Base-by-base conservation (phyloP, 1,140 invertebrate species). In the Drosophila dunni region DNA sequence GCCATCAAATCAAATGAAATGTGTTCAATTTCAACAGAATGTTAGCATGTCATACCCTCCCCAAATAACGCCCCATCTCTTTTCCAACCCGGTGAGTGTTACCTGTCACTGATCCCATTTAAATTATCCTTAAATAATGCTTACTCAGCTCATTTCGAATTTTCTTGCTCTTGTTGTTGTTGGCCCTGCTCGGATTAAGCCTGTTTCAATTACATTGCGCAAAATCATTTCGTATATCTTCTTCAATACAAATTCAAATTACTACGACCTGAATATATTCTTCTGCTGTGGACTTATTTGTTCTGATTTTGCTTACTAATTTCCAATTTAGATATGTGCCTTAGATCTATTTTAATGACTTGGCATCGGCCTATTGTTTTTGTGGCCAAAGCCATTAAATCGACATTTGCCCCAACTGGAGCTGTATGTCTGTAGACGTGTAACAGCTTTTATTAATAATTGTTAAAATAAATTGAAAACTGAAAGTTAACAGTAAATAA, bases 1-100 rank as follows among this genome's bases (percentile, higher is more conserved):
- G 75, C 75, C 71, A 88, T 79, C 69, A 66, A 67, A 75, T 78
- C 74, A 84, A 86, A 83, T 71, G 84, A 79, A 74, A 83, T 82
- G 76, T 71, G 57, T 46, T 70, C 72, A 51, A 69, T 70, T 64
- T 64, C 67, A 58, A 48, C 24, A 36, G 20, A 44, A 45, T 60
- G 17, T 60, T 29, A 29, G 24, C 24, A 53, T 66, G 34, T 57
- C 34, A 33, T 24, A 15, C 13, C 29, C 9, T 13, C 44, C 33
- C 17, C 24, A 29, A 29, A 29, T 29, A 5, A 42, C 11, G 42
- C 33, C 33, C 24, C 48, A 20, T n/a, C 29, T 24, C 13, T 9
- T 13, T 10, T 5, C 11, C 20, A 36, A 29, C 15, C 10, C 20
- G 7, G 34, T 62, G n/a, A 44, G 13, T 48, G 2, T 15, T 45